Percentiles rank a stretch among this genome's conserved stretches.
These are phyloP conservation scores for Capricornis sumatraensis DNA, from an alignment of 2,113 vertebrate genomes.

Conservation along the genomic window DNA sequence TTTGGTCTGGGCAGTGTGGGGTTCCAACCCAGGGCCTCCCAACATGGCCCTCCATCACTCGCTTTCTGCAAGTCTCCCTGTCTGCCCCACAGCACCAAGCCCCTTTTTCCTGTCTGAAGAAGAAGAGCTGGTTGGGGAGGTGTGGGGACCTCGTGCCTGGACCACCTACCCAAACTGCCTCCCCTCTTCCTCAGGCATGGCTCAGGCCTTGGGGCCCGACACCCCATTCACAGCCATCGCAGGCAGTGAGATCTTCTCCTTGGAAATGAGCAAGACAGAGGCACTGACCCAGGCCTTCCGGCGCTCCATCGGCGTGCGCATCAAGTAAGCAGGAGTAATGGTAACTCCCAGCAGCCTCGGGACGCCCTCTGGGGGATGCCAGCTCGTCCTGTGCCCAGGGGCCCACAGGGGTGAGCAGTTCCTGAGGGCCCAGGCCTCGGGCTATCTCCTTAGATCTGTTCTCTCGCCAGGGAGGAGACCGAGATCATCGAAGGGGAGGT, in stretches of 20 bases:
- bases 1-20: accelerated
- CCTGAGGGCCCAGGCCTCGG: accelerated
- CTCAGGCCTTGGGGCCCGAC: constrained; percentile 89
- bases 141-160: background rate
- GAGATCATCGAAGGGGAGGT: constrained; percentile 98
- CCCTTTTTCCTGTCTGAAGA: background rate
- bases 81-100: accelerated
- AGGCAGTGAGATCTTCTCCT: constrained; percentile 93
- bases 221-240: constrained; percentile 94
- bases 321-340: constrained; percentile 84
- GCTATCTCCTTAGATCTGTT: background rate
- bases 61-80: background rate
- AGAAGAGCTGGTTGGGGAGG: background rate
- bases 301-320: constrained; percentile 92
- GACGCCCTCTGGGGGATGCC: background rate
- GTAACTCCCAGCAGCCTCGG: accelerated
- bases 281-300: constrained; percentile 93
- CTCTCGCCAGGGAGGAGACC: constrained; percentile 87
- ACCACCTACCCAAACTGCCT: background rate
- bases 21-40: background rate
- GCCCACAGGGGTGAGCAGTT: accelerated
- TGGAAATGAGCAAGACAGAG: constrained; percentile 97
- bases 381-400: background rate
- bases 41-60: accelerated
- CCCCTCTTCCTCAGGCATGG: constrained; percentile 83